These are phyloP conservation scores for Sinopyrophorus schimmeli DNA, from an alignment of 2,888 invertebrate species.

Conservation along the genomic window DNA sequence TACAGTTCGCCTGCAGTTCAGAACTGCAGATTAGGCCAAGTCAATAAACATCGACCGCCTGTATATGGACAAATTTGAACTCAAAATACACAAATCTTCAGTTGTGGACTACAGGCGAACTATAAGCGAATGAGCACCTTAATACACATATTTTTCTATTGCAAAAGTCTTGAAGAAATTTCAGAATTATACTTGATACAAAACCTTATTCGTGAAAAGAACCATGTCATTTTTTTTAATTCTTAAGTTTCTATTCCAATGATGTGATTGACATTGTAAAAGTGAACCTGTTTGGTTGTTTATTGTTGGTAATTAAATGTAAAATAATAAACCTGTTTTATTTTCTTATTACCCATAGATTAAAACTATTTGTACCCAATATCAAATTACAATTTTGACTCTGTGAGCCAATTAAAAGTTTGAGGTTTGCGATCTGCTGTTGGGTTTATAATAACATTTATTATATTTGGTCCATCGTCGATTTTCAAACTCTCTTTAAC, in stretches of 20 bases:
- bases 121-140: no score
- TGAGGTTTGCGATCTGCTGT: slow-evolving; percentile 89
- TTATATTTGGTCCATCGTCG: slow-evolving; percentile 78
- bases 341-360: background rate
- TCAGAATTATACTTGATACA: no score
- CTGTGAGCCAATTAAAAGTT: slow-evolving; percentile 88
- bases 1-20: no score
- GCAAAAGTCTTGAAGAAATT: no score
- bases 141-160: no score
- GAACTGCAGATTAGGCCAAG: no score
- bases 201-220: background rate
- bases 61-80: no score
- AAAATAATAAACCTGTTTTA: slow-evolving; percentile 30
- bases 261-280: slow-evolving; percentile 45
- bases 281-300: slow-evolving; percentile 47
- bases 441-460: slow-evolving; percentile 89
- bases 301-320: slow-evolving; percentile 50
- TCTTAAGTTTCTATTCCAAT: slow-evolving; percentile 3
- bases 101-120: no score
- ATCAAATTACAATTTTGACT: slow-evolving; percentile 76
- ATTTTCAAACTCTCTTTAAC: slow-evolving; percentile 68
- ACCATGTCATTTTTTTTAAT: slow-evolving; percentile 1
- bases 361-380: background rate
- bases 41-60: no score
- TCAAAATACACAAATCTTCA: no score